Evolutionary conservation across 2,113 vertebrate species (phyloP).

Genomic region (Myxocyprinus asiaticus): DNA sequence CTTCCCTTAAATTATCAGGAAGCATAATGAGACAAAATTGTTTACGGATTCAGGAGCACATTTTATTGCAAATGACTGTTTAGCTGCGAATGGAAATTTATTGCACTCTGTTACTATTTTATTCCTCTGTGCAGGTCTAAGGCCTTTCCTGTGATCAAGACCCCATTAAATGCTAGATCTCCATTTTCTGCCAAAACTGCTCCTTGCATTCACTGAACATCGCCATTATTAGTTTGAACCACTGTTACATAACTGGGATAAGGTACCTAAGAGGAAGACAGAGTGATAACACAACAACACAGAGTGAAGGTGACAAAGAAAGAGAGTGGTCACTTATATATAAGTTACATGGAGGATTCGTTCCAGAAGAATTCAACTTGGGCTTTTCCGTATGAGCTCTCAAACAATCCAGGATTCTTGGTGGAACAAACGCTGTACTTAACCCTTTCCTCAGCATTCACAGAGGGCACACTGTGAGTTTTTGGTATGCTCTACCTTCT

Average conservation of each 20-base stretch:
- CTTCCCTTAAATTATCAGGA: conserved; percentile 54
- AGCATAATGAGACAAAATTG: conserved; percentile 65
- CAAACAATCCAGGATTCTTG: conserved; percentile 60
- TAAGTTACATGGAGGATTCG: conserved; percentile 68
- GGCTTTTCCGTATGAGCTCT: conserved; percentile 71
- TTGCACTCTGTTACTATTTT: conserved; percentile 6
- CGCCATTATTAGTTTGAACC: conserved; percentile 1
- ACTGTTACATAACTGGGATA: conserved; percentile 9
- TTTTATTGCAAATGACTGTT: conserved; percentile 52
- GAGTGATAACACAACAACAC: conserved; percentile 54
- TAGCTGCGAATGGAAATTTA: conserved; percentile 47
- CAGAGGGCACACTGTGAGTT: background rate
- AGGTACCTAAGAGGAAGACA: conserved; percentile 41
- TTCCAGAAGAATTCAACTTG: conserved; percentile 67
- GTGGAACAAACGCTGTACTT: conserved; percentile 58
- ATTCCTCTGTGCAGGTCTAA: background rate
- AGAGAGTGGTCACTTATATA: conserved; percentile 54
- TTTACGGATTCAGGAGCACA: conserved; percentile 60
- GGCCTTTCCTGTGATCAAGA: conserved; percentile 5
- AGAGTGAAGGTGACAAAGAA: conserved; percentile 23
- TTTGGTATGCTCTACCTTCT: background rate
- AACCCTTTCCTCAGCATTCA: conserved; percentile 55
- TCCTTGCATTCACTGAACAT: background rate
- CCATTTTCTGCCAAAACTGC: background rate
- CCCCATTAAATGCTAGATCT: background rate